Base-by-base conservation (phyloP, 2,888 invertebrate species). In the Tenodera sinensis region DNA sequence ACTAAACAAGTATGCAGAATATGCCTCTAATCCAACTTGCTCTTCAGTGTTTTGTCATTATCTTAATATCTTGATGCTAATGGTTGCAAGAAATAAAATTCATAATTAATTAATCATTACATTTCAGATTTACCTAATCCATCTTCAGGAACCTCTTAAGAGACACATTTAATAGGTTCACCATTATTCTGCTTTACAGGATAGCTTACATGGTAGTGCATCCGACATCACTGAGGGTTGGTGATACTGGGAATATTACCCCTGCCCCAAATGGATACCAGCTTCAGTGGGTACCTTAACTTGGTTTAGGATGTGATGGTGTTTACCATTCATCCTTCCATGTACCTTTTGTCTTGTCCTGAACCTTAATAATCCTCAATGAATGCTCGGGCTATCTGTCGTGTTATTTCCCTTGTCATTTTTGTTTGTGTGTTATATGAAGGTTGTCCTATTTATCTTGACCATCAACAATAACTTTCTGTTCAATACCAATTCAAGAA, bases 221-320 rank as follows among this genome's bases (percentile, higher is more conserved):
- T 30, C 87, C 81, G 87, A 87, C 82, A 34, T 42, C 82, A 83
- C 81, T 34, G 28, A 81, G 82, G 30, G 28, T 81, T 87, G 87
- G 87, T 87, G 87, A 87, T 82, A 87, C 20, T 30, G 81, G 87
- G 82, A 34, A 82, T 87, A 87, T 87, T 87, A 87, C 87, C 87
- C 83, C 30, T 87, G 87, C 87, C 87, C 87, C 25, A 87, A 42
- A 54, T 87, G 87, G 87, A 81, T 87, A 42, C 87, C 87, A 83
- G 83, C 82, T 42, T 87, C 87, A 83, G 84, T 88, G 84, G 88
- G 88, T 88, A 88, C 88, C 88, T 88, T 42, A 30, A 54, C 30
- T 28, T 20, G 47, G 84, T 47, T 88, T 28, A 83, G 88, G 83
- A 25, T n/a, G 42, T 87, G 20, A 28, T 28, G 84, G 34, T 84